Evolutionary conservation across 1,140 invertebrate genomes (phyloP).

Genomic region (Drosophila orena): DNA sequence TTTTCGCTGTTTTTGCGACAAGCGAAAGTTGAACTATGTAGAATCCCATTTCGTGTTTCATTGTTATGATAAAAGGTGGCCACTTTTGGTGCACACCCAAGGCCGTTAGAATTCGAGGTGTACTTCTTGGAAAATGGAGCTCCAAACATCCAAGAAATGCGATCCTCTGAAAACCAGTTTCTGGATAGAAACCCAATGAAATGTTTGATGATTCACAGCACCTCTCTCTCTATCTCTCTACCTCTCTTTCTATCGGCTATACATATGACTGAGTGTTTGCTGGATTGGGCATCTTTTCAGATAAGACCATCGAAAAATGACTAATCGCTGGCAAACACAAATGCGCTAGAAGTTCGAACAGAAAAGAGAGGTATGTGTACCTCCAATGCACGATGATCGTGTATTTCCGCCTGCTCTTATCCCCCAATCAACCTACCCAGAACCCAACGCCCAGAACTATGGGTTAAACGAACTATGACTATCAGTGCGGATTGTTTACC

Average conservation of each 20-base stretch:
- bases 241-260: too few relatives aligned
- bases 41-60: conserved; percentile 21
- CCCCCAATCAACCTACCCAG: too few relatives aligned
- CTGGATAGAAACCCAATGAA: conserved; percentile 19
- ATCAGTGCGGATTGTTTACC: conserved; percentile 31
- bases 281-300: conserved; percentile 27
- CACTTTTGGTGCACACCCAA: conserved; percentile 9
- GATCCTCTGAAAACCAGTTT: conserved; percentile 32
- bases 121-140: conserved; percentile 23
- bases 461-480: conserved; percentile 4
- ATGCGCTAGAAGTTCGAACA: conserved; percentile 14
- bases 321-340: conserved; percentile 24
- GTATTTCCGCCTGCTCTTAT: not conserved
- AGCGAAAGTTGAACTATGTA: conserved; percentile 35
- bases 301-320: conserved; percentile 30
- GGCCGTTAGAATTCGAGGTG: conserved; percentile 25
- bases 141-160: conserved; percentile 20
- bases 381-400: conserved; percentile 6
- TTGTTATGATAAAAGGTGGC: conserved; percentile 23
- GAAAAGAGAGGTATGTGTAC: not conserved
- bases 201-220: conserved; percentile 32
- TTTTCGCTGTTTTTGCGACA: conserved; percentile 29
- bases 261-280: not conserved
- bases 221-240: not conserved
- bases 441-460: not conserved